Evolutionary conservation across 2,888 invertebrate species (phyloP).

Genomic region (Oxyteleia sp.): DNA sequence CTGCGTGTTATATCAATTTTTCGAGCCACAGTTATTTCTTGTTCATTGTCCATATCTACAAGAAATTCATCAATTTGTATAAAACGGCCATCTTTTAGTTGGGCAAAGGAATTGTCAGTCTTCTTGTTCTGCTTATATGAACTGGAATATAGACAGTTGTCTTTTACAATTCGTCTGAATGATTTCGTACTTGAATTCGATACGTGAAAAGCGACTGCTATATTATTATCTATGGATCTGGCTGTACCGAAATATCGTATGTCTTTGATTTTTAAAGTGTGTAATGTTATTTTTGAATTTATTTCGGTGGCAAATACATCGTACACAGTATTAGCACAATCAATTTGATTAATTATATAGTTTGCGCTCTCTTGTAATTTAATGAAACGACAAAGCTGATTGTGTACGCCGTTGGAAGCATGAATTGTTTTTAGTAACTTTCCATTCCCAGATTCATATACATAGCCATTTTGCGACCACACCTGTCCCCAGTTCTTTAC

Average conservation of each 20-base stretch:
- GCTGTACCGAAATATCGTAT: too few species aligned
- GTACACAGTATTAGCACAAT: too few species aligned
- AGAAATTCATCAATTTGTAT: background rate
- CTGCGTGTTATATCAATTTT: too few species aligned
- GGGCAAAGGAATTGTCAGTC: background rate
- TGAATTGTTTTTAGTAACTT: background rate
- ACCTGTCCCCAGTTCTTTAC: background rate
- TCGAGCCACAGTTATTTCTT: too few species aligned
- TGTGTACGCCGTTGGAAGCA: background rate
- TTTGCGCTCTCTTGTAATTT: too few species aligned
- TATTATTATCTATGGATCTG: background rate
- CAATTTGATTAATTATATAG: too few species aligned
- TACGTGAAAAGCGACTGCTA: background rate
- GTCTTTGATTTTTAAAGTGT: too few species aligned
- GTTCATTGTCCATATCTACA: too few species aligned
- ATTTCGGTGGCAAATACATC: too few species aligned
- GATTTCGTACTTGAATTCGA: background rate
- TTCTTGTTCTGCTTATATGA: background rate
- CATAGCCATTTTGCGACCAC: background rate
- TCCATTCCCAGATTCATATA: background rate
- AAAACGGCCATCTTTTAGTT: background rate
- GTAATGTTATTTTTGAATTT: too few species aligned
- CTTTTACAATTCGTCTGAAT: background rate
- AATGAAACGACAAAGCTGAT: background rate
- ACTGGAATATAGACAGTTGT: background rate